phyloP scores from a whole-genome alignment of 2,113 vertebrate genomes.

The Ptilorrhoa leucosticta region DNA sequence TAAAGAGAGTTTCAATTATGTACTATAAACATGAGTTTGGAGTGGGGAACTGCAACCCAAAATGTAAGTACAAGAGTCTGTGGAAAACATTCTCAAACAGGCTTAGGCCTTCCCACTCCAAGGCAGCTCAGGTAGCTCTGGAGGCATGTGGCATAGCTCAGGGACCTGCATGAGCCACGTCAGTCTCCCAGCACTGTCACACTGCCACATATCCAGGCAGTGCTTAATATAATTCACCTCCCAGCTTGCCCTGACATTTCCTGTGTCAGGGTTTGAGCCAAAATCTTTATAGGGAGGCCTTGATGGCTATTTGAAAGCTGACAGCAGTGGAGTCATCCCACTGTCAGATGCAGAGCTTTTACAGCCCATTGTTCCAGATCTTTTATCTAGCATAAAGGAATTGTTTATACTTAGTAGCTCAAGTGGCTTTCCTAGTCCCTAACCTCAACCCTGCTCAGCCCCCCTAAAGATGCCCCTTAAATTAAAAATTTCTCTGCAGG shows the following conservation, averaged over 20 bases:
- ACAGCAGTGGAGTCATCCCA: background rate
- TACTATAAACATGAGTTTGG: background rate
- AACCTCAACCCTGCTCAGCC: background rate
- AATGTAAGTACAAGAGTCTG: background rate
- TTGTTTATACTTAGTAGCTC: background rate
- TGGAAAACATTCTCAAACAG: background rate
- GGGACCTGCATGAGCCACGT: background rate
- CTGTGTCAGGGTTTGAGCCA: background rate
- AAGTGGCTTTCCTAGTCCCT: background rate
- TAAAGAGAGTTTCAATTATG: background rate
- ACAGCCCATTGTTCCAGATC: background rate
- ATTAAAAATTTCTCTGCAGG: background rate
- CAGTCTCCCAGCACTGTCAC: background rate
- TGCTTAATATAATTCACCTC: background rate
- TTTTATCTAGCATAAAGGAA: background rate
- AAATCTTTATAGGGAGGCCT: background rate
- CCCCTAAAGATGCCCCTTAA: background rate
- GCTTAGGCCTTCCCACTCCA: background rate
- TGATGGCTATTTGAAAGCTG: background rate
- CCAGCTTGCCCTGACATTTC: slow-evolving; percentile 1
- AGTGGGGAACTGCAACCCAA: background rate
- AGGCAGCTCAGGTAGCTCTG: background rate
- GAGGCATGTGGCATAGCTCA: background rate
- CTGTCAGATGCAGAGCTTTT: background rate
- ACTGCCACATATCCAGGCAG: background rate